Evolutionary conservation across 2,888 invertebrate genomes (phyloP).

Genomic region (Stramonita haemastoma): DNA sequence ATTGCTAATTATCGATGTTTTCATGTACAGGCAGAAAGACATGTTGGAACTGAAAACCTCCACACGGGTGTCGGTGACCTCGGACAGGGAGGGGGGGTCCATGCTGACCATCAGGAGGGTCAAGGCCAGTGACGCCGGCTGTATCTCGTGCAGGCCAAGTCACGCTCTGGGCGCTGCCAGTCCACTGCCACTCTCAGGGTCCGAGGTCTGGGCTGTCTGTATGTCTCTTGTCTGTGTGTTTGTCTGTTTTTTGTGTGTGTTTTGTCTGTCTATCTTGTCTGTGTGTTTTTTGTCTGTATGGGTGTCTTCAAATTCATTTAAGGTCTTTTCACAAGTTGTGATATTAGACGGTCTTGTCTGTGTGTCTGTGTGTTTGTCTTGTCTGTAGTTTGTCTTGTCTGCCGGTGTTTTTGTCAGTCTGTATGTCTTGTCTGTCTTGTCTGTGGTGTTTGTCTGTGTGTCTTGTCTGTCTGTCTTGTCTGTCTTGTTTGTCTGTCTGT

Average conservation of each 20-base stretch:
- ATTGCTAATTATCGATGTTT: too few relatives aligned
- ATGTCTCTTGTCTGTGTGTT: background rate
- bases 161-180: constrained; percentile 88
- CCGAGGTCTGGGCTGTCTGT: constrained; percentile 60
- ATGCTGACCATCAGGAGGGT: constrained; percentile 91
- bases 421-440: background rate
- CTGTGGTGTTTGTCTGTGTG: background rate
- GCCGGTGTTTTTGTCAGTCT: background rate
- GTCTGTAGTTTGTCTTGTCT: background rate
- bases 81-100: constrained; percentile 89
- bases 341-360: too few relatives aligned
- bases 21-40: constrained; percentile 68
- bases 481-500: too few relatives aligned
- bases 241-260: background rate
- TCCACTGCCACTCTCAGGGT: constrained; percentile 73
- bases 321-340: too few relatives aligned
- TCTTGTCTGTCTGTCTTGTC: too few relatives aligned
- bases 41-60: constrained; percentile 59
- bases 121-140: constrained; percentile 86
- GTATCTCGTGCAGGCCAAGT: constrained; percentile 93
- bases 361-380: background rate
- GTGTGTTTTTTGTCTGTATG: background rate
- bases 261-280: background rate
- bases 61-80: constrained; percentile 86
- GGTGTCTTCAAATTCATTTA: too few relatives aligned